phyloP scores from a whole-genome alignment of 2,888 invertebrate species.

The Zele albiditarsus region DNA sequence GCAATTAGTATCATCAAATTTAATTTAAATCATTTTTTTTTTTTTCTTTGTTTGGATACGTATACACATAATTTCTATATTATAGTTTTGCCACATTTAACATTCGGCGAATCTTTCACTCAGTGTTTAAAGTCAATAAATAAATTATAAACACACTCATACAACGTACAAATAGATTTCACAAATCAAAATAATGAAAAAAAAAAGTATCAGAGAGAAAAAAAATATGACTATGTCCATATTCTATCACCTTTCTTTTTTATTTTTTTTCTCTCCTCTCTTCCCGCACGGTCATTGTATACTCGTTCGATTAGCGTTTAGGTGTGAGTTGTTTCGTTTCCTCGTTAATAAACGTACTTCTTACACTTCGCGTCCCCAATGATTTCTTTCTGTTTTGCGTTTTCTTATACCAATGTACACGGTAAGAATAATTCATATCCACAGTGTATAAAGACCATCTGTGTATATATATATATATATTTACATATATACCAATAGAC shows the following conservation, averaged over 20 bases:
- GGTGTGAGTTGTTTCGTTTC: slow-evolving; percentile 73
- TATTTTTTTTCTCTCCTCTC: neutral
- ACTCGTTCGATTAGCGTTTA: slow-evolving; percentile 68
- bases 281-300: slow-evolving; percentile 53
- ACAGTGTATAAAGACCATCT: slow-evolving; percentile 3
- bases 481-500: neutral
- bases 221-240: neutral
- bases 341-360: slow-evolving; percentile 69
- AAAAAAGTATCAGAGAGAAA: neutral
- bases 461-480: neutral
- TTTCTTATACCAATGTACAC: slow-evolving; percentile 36
- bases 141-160: too few species aligned
- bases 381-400: slow-evolving; percentile 41
- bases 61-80: too few species aligned
- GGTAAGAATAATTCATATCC: slow-evolving; percentile 27
- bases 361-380: slow-evolving; percentile 40
- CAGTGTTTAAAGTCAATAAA: too few species aligned
- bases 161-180: neutral
- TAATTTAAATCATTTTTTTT: too few species aligned
- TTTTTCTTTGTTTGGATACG: too few species aligned
- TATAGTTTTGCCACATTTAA: too few species aligned
- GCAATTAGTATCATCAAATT: too few species aligned
- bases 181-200: neutral
- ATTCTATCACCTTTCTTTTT: slow-evolving; percentile 13
- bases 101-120: too few species aligned